Evolutionary conservation across 2,797 vertebrate genomes (phyloP).

Genomic region (Dryobates pubescens): DNA sequence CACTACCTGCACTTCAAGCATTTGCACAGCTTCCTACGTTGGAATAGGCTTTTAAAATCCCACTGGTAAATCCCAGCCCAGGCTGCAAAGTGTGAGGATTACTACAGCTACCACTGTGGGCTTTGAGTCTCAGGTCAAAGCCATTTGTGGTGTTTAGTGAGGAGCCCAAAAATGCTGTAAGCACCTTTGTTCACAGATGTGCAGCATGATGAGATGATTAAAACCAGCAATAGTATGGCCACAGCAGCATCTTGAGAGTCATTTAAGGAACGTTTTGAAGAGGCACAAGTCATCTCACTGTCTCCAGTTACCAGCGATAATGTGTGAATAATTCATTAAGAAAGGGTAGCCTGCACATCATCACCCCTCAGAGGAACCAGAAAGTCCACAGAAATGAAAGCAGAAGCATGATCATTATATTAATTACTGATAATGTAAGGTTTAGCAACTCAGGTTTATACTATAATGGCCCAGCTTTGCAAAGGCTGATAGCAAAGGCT

Average conservation of each 20-base stretch:
- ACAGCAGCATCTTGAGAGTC: not conserved
- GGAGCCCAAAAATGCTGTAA: not conserved
- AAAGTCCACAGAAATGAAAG: slow-evolving; percentile 24
- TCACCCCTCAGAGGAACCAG: not conserved
- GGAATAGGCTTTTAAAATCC: not conserved
- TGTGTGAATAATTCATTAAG: slow-evolving; percentile 27
- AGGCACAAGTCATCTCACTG: not conserved
- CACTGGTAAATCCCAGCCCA: not conserved
- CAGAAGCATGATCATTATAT: slow-evolving; percentile 2
- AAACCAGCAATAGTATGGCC: not conserved
- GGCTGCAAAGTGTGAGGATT: not conserved
- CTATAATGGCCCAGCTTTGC: not conserved
- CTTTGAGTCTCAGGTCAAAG: not conserved
- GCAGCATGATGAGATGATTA: not conserved
- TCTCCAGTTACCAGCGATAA: slow-evolving; percentile 6
- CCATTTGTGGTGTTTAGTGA: not conserved
- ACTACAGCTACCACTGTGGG: not conserved
- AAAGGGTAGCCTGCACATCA: not conserved
- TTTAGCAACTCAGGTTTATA: not conserved
- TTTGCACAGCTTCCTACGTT: not conserved
- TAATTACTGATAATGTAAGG: slow-evolving; percentile 25
- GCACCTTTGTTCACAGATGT: not conserved
- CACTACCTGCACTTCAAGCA: not conserved
- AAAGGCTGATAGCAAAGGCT: slow-evolving; percentile 4
- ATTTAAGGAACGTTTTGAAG: not conserved